These are phyloP conservation scores for Nilaparvata lugens DNA, from an alignment of 1,140 invertebrate species.

Conservation along the genomic window DNA sequence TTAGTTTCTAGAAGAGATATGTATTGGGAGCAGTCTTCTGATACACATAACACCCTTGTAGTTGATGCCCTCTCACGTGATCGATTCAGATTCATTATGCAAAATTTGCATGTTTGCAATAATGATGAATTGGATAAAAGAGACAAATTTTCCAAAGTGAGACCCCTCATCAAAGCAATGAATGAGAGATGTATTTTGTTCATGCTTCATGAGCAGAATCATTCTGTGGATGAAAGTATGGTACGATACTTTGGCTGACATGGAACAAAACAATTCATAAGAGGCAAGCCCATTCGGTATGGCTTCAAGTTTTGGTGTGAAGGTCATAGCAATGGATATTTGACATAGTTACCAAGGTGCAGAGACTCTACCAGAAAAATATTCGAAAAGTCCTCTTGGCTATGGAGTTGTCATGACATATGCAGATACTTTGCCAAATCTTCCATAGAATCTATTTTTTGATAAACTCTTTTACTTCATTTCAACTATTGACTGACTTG, in stretches of 20 bases:
- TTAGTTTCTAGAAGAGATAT: not conserved
- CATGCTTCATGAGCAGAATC: too few species aligned
- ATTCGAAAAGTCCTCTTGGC: conserved; percentile 20
- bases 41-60: not conserved
- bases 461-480: conserved; percentile 29
- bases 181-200: too few species aligned
- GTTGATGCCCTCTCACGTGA: not conserved
- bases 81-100: not conserved
- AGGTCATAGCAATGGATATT: conserved; percentile 12
- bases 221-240: too few species aligned
- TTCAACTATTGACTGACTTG: conserved; percentile 22
- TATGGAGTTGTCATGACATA: conserved; percentile 23
- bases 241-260: too few species aligned
- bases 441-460: conserved; percentile 23
- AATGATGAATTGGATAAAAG: not conserved
- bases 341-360: conserved; percentile 17
- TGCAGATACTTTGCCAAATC: conserved; percentile 3
- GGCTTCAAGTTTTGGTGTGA: too few species aligned
- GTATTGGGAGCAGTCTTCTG: not conserved
- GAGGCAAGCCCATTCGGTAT: too few species aligned
- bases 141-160: not conserved
- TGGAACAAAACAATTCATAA: too few species aligned
- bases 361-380: conserved; percentile 25
- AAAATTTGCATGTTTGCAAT: conserved; percentile 1
- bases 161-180: not conserved